Evolutionary conservation across 2,888 invertebrate genomes (phyloP), one percentile per base, ranked within the genome.

Genomic region (Scrobipalpa atriplicella): DNA sequence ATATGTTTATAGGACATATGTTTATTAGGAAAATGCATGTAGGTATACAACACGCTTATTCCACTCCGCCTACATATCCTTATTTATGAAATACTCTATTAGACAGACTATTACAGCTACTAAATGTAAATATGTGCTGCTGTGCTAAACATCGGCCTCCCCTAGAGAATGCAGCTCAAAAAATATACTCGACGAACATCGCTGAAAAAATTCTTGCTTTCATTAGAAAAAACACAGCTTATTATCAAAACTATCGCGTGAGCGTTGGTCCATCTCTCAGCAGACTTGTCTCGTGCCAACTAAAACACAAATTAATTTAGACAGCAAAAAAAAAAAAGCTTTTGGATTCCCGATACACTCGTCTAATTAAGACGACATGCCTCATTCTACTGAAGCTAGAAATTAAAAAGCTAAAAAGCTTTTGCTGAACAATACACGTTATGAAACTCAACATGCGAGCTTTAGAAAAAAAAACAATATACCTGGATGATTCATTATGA

Each of bases 331-430:
- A 54, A 58, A 51, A 67, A 21, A 56, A 29, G 7, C 18, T 21
- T 19, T 52, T 11, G 51, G 41, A 58, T 58, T 51, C 65, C 56
- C 64, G 51, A 62, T 65, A 65, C 65, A 67, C 65, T 56, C 54
- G 63, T 66, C 68, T 67, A 68, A 69, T 69, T 69, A 67, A 66
- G 65, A 66, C 29, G 54, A 65, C 70, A 66, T 66, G 62, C 52
- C 63, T 68, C 68, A 66, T 69, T 68, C 68, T 67, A 62, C 58
- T 43, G 11, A 29, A 29, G 29, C 29, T 29, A 62, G 64, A 67
- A 52, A 66, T 58, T 67, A 63, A 67, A 65, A 67, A 60, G 52
- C 58, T 67, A 11, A 43, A 43, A 43, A 13, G 8, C 1, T 36
- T 29, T 9, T 18, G 18, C 19, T 5, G 18, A 52, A 52, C 10